A percentile compares a stretch with the other conserved stretches of the same genome.
These are phyloP conservation scores for Charina bottae DNA, from an alignment of 2,113 vertebrate genomes.

Conservation along the genomic window DNA sequence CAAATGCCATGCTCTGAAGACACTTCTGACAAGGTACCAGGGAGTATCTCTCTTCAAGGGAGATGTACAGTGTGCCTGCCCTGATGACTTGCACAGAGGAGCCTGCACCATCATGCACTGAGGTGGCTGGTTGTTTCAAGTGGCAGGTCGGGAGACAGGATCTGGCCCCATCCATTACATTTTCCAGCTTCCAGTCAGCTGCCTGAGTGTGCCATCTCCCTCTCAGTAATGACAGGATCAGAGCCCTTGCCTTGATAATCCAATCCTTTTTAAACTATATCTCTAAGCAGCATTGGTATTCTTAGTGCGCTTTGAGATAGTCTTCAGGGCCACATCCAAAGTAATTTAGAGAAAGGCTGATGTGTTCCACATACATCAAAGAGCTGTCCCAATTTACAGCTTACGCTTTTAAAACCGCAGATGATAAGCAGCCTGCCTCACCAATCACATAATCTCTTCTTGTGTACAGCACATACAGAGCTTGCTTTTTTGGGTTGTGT, in stretches of 20 bases:
- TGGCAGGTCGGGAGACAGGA: neutral
- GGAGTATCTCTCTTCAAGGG: neutral
- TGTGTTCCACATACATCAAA: neutral
- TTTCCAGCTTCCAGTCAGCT: neutral
- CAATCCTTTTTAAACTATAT: neutral
- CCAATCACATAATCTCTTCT: neutral
- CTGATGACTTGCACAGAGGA: neutral
- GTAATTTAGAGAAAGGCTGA: neutral
- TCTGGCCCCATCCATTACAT: neutral
- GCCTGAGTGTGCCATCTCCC: neutral
- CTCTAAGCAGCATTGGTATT: neutral
- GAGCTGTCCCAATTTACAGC: neutral
- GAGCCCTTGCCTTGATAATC: neutral
- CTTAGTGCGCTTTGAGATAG: neutral
- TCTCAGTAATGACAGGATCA: neutral
- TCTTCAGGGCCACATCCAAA: neutral
- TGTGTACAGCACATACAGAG: neutral
- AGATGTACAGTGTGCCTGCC: neutral
- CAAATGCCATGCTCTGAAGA: neutral
- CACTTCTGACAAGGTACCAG: neutral
- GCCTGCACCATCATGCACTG: neutral
- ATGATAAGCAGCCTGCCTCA: neutral
- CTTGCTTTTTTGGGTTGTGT: neutral
- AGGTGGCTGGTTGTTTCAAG: neutral
- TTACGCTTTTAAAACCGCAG: neutral